Evolutionary conservation across 2,888 invertebrate genomes (phyloP).

Genomic region (Crematogaster levior): DNA sequence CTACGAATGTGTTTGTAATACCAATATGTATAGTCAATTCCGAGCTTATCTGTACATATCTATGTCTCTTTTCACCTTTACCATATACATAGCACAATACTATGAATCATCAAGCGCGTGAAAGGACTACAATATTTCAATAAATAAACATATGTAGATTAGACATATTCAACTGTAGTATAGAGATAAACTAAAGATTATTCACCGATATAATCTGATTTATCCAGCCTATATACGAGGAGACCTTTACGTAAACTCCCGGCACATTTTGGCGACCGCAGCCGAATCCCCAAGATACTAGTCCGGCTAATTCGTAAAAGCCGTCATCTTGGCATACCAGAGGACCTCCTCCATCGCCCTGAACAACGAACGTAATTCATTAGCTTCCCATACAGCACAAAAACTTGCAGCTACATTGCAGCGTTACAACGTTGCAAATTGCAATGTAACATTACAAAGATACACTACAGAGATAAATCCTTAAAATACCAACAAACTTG

Average conservation of each 20-base stretch:
- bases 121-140: slow-evolving; percentile 64
- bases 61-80: slow-evolving; percentile 25
- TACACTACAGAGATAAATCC: too few relatives aligned
- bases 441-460: too few relatives aligned
- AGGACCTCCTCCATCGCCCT: slow-evolving; percentile 98
- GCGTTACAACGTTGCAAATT: too few relatives aligned
- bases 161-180: slow-evolving; percentile 43
- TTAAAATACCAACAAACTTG: too few relatives aligned
- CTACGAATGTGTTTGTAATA: neutral
- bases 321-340: slow-evolving; percentile 97
- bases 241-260: slow-evolving; percentile 98
- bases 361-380: slow-evolving; percentile 60
- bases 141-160: slow-evolving; percentile 64
- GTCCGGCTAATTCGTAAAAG: slow-evolving; percentile 96
- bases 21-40: neutral
- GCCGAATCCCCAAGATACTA: slow-evolving; percentile 98
- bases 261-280: slow-evolving; percentile 97
- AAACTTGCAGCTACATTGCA: too few relatives aligned
- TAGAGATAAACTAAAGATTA: slow-evolving; percentile 87
- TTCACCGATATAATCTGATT: slow-evolving; percentile 98
- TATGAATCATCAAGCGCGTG: slow-evolving; percentile 64
- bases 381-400: too few relatives aligned
- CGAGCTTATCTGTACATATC: neutral
- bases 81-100: slow-evolving; percentile 39
- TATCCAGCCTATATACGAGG: slow-evolving; percentile 98